Conservation (phyloP, 1,140 invertebrate genomes). For the Papilio polytes region DNA sequence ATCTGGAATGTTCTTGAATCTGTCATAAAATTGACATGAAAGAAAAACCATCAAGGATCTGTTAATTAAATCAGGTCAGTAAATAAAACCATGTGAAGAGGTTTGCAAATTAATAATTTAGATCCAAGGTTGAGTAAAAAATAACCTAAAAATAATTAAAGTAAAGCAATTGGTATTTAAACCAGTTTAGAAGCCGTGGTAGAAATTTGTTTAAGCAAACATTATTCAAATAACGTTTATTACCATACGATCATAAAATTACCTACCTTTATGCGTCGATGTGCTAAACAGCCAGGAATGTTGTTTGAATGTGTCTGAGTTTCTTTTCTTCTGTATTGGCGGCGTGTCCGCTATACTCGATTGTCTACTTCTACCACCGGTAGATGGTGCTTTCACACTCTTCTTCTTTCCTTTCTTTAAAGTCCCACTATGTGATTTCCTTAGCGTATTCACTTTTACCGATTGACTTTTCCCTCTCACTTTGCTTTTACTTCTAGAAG, state of each 20-base stretch:
- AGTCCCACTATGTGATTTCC: conserved; percentile 76
- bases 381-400: conserved; percentile 58
- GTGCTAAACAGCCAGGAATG: conserved; percentile 80
- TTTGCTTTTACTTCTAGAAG: conserved; percentile 79
- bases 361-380: conserved; percentile 66
- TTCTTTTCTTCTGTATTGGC: conserved; percentile 70
- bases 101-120: background rate
- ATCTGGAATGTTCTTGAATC: background rate
- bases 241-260: conserved; percentile 18
- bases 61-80: background rate
- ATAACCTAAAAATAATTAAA: background rate
- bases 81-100: background rate
- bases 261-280: conserved; percentile 50
- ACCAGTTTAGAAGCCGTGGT: background rate
- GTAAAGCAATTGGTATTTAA: background rate
- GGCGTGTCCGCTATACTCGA: conserved; percentile 72
- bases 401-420: conserved; percentile 79
- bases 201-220: background rate
- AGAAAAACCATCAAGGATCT: background rate
- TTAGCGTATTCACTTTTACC: conserved; percentile 74
- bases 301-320: conserved; percentile 63
- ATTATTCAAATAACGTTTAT: background rate
- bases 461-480: conserved; percentile 75
- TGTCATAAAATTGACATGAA: conserved; percentile 5
- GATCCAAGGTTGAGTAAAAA: background rate